A percentile compares a stretch with the other conserved stretches of the same genome.
phyloP scores from a whole-genome alignment of 2,797 vertebrate species.

The Limosa lapponica region DNA sequence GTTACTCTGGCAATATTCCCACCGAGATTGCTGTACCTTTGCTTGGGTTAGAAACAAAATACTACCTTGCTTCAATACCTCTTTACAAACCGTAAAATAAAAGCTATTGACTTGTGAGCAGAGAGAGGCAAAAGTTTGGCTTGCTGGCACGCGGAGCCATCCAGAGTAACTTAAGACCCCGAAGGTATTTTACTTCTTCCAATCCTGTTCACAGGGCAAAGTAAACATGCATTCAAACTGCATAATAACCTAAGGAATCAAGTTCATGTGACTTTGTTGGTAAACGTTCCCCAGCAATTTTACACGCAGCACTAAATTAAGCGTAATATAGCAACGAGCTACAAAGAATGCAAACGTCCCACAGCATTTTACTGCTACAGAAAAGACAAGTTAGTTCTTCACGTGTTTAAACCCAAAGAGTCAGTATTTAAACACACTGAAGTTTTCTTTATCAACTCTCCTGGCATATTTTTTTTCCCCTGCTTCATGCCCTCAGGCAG shows the following conservation, averaged over 20 bases:
- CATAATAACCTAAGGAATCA: constrained; percentile 9
- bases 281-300: background rate
- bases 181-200: background rate
- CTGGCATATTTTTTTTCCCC: background rate
- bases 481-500: background rate
- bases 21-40: background rate
- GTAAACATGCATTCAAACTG: background rate
- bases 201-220: constrained; percentile 6
- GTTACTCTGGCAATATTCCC: background rate
- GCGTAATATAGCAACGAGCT: background rate
- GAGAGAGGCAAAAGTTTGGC: background rate
- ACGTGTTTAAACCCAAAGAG: background rate
- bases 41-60: background rate
- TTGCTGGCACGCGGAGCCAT: background rate
- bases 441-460: background rate
- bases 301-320: background rate
- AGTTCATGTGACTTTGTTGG: constrained; percentile 5
- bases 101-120: background rate
- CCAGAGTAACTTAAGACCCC: background rate
- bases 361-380: background rate
- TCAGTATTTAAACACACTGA: background rate
- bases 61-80: background rate
- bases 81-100: background rate
- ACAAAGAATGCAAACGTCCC: background rate
- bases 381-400: background rate